Conservation (phyloP, 2,113 vertebrate genomes). For the Talpa occidentalis region DNA sequence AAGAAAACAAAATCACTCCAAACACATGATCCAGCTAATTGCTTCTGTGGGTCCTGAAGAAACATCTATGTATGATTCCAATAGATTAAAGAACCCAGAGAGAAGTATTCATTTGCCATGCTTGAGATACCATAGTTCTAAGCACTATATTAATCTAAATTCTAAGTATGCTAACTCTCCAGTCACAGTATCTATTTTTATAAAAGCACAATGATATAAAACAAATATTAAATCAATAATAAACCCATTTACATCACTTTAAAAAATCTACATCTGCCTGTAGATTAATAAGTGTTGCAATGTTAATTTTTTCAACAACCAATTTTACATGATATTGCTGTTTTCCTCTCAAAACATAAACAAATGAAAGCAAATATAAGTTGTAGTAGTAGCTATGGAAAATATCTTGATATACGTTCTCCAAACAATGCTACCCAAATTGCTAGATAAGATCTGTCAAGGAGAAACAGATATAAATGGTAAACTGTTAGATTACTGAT, state of each 20-base stretch:
- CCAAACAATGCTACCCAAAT: not conserved
- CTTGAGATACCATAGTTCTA: slow-evolving; percentile 48
- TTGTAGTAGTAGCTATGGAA: not conserved
- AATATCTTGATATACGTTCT: slow-evolving; percentile 46
- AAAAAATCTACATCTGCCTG: not conserved
- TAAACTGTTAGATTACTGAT: slow-evolving; percentile 34
- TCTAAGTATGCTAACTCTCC: not conserved
- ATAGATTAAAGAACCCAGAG: slow-evolving; percentile 44
- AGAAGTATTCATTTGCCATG: not conserved
- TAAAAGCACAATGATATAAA: not conserved
- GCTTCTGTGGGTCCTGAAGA: slow-evolving; percentile 21
- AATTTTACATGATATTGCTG: not conserved
- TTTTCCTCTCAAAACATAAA: slow-evolving; percentile 38
- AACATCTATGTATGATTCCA: slow-evolving; percentile 33
- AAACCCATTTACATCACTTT: not conserved
- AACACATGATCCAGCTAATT: not conserved
- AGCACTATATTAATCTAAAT: slow-evolving; percentile 16
- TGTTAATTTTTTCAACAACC: not conserved
- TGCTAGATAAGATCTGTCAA: not conserved
- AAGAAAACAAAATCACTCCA: not conserved
- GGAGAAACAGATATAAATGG: not conserved
- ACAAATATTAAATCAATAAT: not conserved
- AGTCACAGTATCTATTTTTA: not conserved
- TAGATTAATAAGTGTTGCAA: slow-evolving; percentile 29
- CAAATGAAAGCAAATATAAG: slow-evolving; percentile 50